Evolutionary conservation across 2,888 invertebrate genomes (phyloP).

Genomic region (Ophion ellenae): DNA sequence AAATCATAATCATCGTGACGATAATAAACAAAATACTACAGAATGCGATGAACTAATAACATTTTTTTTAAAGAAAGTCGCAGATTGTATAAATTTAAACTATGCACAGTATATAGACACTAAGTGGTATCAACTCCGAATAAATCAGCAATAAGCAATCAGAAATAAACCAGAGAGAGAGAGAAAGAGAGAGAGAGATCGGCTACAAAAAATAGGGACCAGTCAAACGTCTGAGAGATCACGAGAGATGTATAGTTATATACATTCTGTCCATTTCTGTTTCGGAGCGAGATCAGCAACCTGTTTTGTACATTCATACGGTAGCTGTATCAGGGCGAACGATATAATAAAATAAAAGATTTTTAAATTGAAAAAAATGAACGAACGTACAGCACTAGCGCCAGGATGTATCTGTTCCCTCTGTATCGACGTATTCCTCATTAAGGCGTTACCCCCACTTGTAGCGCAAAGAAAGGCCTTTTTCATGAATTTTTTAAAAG

Average conservation of each 20-base stretch:
- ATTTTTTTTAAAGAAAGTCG: too few species aligned
- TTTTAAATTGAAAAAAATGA: not conserved
- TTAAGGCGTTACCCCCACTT: too few species aligned
- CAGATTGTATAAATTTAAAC: too few species aligned
- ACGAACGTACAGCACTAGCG: slow-evolving; percentile 28
- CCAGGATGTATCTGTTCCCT: slow-evolving; percentile 43
- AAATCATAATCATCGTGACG: too few species aligned
- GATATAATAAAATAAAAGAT: slow-evolving; percentile 9
- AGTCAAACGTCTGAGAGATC: not conserved
- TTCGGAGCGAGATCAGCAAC: slow-evolving; percentile 52
- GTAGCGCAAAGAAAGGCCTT: too few species aligned
- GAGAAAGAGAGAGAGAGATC: not conserved
- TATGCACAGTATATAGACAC: too few species aligned
- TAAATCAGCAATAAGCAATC: not conserved
- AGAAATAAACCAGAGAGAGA: not conserved
- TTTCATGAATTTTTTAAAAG: too few species aligned
- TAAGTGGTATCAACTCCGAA: not conserved
- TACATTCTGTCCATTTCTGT: not conserved
- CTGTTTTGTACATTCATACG: slow-evolving; percentile 62
- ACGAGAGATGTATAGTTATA: not conserved
- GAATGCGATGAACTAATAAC: too few species aligned
- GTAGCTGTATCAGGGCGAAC: slow-evolving; percentile 52
- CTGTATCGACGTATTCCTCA: slow-evolving; percentile 1
- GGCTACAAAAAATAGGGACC: not conserved
- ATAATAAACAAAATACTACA: too few species aligned